Evolutionary conservation across 2,113 vertebrate species (phyloP).

Genomic region (Nothobranchius furzeri): DNA sequence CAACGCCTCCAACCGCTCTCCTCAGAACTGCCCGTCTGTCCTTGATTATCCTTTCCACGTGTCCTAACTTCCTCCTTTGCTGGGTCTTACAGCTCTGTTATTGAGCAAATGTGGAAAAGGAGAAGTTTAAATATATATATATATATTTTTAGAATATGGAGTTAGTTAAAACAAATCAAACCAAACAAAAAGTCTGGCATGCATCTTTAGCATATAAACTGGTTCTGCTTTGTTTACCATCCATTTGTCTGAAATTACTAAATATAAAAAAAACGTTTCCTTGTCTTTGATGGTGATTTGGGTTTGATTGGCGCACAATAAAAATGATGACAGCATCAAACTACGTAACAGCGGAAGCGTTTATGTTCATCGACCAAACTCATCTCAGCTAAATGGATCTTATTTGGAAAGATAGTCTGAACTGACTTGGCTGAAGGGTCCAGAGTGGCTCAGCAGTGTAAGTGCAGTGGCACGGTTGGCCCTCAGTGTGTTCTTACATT

Average conservation of each 20-base stretch:
- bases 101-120: slow-evolving; percentile 7
- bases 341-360: not conserved
- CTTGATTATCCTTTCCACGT: slow-evolving; percentile 37
- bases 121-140: not conserved
- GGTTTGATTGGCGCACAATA: no score
- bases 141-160: slow-evolving; percentile 10
- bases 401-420: not conserved
- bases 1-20: slow-evolving; percentile 34
- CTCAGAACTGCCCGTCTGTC: slow-evolving; percentile 38
- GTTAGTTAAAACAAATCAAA: not conserved
- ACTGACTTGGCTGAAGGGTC: not conserved
- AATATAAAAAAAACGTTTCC: no score
- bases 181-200: no score
- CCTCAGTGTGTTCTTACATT: not conserved
- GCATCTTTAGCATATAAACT: no score
- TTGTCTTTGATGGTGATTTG: no score
- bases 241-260: no score
- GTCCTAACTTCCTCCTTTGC: slow-evolving; percentile 21
- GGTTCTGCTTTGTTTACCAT: no score
- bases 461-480: not conserved
- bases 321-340: not conserved
- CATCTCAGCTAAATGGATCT: not conserved
- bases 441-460: not conserved
- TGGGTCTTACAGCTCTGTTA: slow-evolving; percentile 1
- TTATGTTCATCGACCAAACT: not conserved